These are phyloP conservation scores for Caenorhabditis drosophilae DNA, from an alignment of 2,888 invertebrate genomes.

Conservation along the genomic window DNA sequence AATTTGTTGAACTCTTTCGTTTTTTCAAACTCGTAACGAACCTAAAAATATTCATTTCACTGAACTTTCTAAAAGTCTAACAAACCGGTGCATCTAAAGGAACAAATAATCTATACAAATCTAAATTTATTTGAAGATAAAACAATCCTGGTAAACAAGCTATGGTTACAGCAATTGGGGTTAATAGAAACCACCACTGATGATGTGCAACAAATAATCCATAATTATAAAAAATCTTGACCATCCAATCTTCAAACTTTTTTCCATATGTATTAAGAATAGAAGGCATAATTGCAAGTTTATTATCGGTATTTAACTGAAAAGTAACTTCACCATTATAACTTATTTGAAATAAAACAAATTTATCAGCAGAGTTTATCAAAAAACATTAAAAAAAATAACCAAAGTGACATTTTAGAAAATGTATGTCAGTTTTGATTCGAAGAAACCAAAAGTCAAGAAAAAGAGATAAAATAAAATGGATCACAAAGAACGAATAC, in stretches of 20 bases:
- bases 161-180: conserved; percentile 48
- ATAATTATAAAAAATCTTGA: conserved; percentile 56
- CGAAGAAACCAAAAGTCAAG: too few species aligned
- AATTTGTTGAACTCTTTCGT: conserved; percentile 58
- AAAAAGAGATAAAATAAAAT: too few species aligned
- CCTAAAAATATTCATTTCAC: conserved; percentile 17
- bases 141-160: conserved; percentile 59
- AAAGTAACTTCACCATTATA: too few species aligned
- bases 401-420: too few species aligned
- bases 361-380: too few species aligned
- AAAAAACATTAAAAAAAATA: too few species aligned
- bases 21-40: conserved; percentile 51
- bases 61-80: neutral
- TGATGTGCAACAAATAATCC: conserved; percentile 64
- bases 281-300: conserved; percentile 10
- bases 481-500: too few species aligned
- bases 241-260: conserved; percentile 51
- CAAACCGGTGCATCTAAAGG: conserved; percentile 66
- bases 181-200: conserved; percentile 51
- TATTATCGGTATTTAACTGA: too few species aligned
- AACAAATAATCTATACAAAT: conserved; percentile 66
- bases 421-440: too few species aligned
- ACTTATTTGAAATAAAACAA: too few species aligned
- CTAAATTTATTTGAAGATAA: conserved; percentile 63
- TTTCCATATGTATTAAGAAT: conserved; percentile 32